Conservation (phyloP, 2,797 vertebrate species). For the Selene dorsalis region DNA sequence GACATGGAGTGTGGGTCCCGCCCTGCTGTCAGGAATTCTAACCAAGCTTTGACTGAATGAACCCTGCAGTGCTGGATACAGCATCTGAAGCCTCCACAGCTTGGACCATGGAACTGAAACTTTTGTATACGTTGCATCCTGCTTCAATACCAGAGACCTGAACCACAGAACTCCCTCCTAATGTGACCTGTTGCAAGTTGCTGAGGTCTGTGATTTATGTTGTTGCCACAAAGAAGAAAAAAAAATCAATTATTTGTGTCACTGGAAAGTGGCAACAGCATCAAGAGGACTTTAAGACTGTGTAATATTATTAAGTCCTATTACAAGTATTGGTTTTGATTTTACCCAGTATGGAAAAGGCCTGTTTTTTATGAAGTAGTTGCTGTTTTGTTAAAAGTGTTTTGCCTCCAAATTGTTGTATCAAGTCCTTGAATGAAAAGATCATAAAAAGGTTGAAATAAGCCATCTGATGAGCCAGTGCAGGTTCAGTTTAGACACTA, state of each 20-base stretch:
- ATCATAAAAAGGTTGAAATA: too few species aligned
- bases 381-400: background rate
- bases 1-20: conserved; percentile 6
- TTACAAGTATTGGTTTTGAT: conserved; percentile 1
- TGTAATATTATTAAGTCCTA: background rate
- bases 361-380: background rate
- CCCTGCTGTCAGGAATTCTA: conserved; percentile 23
- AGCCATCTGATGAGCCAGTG: background rate
- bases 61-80: background rate
- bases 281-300: background rate
- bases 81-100: background rate
- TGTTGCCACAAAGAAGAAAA: background rate
- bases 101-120: background rate
- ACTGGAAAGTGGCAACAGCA: conserved; percentile 6
- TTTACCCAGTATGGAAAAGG: background rate
- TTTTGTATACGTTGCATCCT: background rate
- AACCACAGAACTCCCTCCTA: conserved; percentile 12
- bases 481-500: background rate
- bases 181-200: background rate
- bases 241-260: background rate
- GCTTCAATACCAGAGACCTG: background rate
- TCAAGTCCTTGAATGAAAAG: background rate
- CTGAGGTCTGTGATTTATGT: background rate
- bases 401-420: background rate
- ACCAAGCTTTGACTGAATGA: conserved; percentile 45